Base-by-base conservation (phyloP, 2,113 vertebrate species). In the Leptosomus discolor region DNA sequence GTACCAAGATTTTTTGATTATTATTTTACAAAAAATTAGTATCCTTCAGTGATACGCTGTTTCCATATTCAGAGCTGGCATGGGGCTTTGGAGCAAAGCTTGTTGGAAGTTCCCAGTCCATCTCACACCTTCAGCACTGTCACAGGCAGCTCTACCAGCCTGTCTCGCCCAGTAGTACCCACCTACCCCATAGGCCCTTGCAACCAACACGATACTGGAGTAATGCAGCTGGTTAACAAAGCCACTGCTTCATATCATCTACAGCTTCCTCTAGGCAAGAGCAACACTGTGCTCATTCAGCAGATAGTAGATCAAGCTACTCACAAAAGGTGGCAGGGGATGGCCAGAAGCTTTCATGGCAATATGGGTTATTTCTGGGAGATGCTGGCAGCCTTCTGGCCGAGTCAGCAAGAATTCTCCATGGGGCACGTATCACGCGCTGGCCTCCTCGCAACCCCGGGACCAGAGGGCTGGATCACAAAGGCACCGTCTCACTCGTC, bases 391-490 rank as follows among this genome's bases (percentile, higher is more conserved):
- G 54, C 53, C 16, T 83, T 76, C 45, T 88, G 83, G 84, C 90
- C 61, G 70, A 90, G 48, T 83, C 75, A 88, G 71, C 90, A 81
- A 50, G 63, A 96, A 79, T 77, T 53, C 21, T 63, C 64, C 63
- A 14, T 2, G n/a, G 90, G 41, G 50, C 41, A 63, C 2, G 1
- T 50, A 45, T 45, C 56, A 56, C 1, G 0, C 17, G 15, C 30
- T 86, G 94, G 76, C 83, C 71, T 71, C 83, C 67, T 80, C 30
- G 3, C 77, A 97, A 50, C 70, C 90, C 78, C 1, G 0, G 50
- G 69, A 81, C 54, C 69, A 81, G 83, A 76, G 80, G 36, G 27
- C 5, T 91, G 88, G 76, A 87, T 94, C 91, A 84, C 48, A 92
- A 79, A 95, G 83, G 85, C 90, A 93, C 50, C 1, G 0, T 78